Conservation (phyloP, 2,797 vertebrate genomes). For the Bradypus variegatus region DNA sequence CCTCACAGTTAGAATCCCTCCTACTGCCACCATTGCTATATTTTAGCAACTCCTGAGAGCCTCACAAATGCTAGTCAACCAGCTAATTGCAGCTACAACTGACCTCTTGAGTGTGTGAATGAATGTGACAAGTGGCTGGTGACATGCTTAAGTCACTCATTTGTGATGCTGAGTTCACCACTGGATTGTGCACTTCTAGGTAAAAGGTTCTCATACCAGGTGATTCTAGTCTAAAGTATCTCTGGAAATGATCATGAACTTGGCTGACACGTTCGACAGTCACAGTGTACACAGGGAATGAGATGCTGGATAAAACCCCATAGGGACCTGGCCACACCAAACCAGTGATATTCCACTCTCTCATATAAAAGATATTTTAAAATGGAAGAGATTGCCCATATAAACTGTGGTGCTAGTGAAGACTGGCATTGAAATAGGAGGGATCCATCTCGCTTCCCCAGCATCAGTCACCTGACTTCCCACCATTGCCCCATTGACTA, state of each 20-base stretch:
- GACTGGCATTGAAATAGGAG: neutral
- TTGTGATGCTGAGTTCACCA: neutral
- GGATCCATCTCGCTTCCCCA: neutral
- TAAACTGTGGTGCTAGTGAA: rapidly evolving
- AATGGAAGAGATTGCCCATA: neutral
- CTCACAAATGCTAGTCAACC: neutral
- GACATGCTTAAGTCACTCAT: conserved; percentile 11
- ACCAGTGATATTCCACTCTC: neutral
- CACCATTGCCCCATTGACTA: neutral
- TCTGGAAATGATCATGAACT: neutral
- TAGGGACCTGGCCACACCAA: neutral
- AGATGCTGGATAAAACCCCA: neutral
- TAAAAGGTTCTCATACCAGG: neutral
- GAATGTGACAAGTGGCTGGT: conserved; percentile 29
- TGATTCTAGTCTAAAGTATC: neutral
- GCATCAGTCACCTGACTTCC: neutral
- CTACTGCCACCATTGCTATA: neutral
- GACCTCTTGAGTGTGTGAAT: conserved; percentile 7
- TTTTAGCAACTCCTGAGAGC: conserved; percentile 15
- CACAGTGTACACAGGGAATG: too few species aligned
- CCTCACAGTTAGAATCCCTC: neutral
- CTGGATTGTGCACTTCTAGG: neutral
- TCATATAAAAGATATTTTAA: neutral
- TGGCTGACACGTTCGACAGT: neutral
- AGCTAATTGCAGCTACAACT: neutral